Evolutionary conservation across 2,888 invertebrate species (phyloP).

Genomic region (Andrena dorsata): DNA sequence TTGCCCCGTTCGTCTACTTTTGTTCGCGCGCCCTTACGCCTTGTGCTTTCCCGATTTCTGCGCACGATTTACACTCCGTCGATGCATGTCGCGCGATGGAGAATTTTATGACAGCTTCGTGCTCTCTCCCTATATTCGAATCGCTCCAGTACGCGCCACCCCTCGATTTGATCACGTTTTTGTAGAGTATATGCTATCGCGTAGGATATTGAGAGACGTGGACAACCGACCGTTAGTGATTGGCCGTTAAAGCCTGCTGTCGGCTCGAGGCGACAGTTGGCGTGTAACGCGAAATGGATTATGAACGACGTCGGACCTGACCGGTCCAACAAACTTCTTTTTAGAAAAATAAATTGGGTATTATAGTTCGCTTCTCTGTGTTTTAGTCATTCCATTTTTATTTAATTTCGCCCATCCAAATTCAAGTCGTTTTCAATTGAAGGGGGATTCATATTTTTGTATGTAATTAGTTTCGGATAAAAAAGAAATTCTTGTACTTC

Average conservation of each 20-base stretch:
- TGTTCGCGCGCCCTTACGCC: conserved; percentile 40
- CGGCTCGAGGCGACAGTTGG: conserved; percentile 51
- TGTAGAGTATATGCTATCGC: conserved; percentile 45
- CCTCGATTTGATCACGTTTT: conserved; percentile 69
- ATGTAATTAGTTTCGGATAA: too few species aligned
- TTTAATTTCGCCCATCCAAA: not conserved
- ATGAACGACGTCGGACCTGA: conserved; percentile 24
- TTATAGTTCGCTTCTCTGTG: not conserved
- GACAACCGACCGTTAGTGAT: conserved; percentile 50
- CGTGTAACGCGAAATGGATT: conserved; percentile 43
- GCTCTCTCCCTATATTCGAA: conserved; percentile 60
- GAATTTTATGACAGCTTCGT: conserved; percentile 71
- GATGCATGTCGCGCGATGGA: conserved; percentile 51
- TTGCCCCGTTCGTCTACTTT: not conserved
- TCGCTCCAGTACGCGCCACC: conserved; percentile 48
- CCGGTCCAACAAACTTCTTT: not conserved
- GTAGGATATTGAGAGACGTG: conserved; percentile 58
- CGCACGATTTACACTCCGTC: conserved; percentile 69
- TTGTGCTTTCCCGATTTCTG: conserved; percentile 58
- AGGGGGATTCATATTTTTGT: too few species aligned
- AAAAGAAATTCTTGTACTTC: too few species aligned
- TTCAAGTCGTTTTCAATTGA: too few species aligned
- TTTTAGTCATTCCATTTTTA: not conserved
- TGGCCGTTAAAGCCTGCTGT: conserved; percentile 61
- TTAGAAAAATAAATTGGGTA: conserved; percentile 20